Percentiles rank a stretch among this genome's conserved stretches.
Conservation (phyloP, 1,140 invertebrate genomes). For the Halyomorpha halys region DNA sequence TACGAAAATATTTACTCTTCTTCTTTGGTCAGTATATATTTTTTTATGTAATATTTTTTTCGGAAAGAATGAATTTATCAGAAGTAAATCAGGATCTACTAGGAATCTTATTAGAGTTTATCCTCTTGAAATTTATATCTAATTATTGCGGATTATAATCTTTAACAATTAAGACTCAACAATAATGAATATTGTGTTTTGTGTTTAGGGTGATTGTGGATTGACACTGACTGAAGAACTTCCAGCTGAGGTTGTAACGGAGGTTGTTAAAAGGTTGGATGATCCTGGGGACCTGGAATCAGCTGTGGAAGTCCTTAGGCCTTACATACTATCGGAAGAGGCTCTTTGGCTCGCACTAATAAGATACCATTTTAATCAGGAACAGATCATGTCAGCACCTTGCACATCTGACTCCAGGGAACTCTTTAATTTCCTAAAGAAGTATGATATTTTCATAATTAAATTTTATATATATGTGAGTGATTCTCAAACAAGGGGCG, state of each 20-base stretch:
- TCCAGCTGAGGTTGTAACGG: constrained; percentile 84
- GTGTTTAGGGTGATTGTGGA: constrained; percentile 60
- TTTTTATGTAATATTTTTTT: too few relatives aligned
- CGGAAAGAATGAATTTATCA: too few relatives aligned
- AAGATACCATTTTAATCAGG: constrained; percentile 4
- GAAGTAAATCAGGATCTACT: too few relatives aligned
- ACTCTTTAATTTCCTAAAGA: background rate
- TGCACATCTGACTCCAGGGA: background rate
- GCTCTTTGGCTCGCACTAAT: constrained; percentile 1
- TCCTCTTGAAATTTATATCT: too few relatives aligned
- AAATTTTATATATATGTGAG: too few relatives aligned
- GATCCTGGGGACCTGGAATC: constrained; percentile 84
- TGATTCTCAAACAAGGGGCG: too few relatives aligned
- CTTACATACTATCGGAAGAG: background rate
- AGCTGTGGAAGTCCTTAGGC: constrained; percentile 38
- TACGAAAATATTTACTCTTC: too few relatives aligned
- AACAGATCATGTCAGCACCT: background rate
- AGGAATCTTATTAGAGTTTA: too few relatives aligned
- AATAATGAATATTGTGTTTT: background rate
- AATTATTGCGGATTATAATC: too few relatives aligned
- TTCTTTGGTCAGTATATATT: too few relatives aligned
- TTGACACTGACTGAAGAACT: constrained; percentile 58
- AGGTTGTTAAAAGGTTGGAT: constrained; percentile 77
- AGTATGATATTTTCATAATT: background rate
- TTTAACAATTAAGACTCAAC: too few relatives aligned